Conservation (phyloP, 1,140 invertebrate species). For the Calliopsis andreniformis region DNA sequence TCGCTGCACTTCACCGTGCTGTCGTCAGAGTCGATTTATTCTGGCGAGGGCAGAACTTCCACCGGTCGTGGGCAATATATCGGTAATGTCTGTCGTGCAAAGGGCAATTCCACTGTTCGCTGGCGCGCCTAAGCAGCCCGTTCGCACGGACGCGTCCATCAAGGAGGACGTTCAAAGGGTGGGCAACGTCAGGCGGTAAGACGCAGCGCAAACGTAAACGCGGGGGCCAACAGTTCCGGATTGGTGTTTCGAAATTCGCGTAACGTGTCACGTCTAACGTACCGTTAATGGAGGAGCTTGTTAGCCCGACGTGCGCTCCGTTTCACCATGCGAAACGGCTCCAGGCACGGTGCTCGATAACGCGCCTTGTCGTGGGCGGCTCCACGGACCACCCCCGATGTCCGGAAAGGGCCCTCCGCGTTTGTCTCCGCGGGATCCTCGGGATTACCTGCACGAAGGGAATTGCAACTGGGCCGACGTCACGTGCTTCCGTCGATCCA, state of each 20-base stretch:
- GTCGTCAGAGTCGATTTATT: no score
- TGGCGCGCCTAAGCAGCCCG: background rate
- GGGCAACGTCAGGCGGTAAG: slow-evolving; percentile 58
- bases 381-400: slow-evolving; percentile 44
- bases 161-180: slow-evolving; percentile 40
- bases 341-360: slow-evolving; percentile 48
- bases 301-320: slow-evolving; percentile 68
- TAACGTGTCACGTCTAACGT: slow-evolving; percentile 76
- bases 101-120: slow-evolving; percentile 17
- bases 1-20: no score
- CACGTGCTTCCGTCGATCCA: slow-evolving; percentile 44
- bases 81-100: background rate
- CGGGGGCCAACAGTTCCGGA: slow-evolving; percentile 54
- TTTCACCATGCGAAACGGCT: slow-evolving; percentile 60
- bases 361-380: slow-evolving; percentile 65
- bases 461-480: slow-evolving; percentile 29
- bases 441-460: slow-evolving; percentile 14
- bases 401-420: slow-evolving; percentile 48
- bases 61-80: no score
- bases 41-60: no score
- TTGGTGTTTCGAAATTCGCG: slow-evolving; percentile 73
- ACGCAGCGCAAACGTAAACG: slow-evolving; percentile 66
- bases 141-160: slow-evolving; percentile 25
- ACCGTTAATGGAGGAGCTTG: slow-evolving; percentile 78
- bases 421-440: slow-evolving; percentile 55